phyloP scores from a whole-genome alignment of 2,113 vertebrate species.

The Sylvietta virens region DNA sequence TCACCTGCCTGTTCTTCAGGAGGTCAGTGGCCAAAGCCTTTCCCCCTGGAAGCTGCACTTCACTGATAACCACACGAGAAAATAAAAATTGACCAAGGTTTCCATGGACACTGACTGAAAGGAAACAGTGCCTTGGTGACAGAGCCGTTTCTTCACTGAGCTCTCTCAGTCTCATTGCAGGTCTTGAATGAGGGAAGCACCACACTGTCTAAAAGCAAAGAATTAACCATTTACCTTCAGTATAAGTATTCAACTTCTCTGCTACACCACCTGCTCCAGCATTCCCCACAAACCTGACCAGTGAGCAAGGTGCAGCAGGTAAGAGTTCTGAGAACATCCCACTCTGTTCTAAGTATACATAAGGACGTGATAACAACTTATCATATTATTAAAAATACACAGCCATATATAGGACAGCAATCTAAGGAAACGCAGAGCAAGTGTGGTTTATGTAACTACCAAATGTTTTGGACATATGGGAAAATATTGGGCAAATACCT shows the following conservation, averaged over 20 bases:
- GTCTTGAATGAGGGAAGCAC: not conserved
- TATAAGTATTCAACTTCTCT: not conserved
- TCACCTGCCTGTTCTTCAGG: not conserved
- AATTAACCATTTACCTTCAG: not conserved
- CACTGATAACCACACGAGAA: not conserved
- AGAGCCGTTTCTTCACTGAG: not conserved
- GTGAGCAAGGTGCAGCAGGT: not conserved
- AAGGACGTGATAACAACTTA: not conserved
- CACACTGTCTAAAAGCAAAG: not conserved
- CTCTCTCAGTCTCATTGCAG: not conserved
- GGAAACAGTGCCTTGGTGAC: not conserved
- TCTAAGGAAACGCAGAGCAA: not conserved
- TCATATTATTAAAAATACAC: not conserved
- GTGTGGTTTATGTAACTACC: not conserved
- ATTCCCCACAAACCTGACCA: not conserved
- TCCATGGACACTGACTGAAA: not conserved
- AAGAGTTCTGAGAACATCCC: not conserved
- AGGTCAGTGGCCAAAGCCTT: not conserved
- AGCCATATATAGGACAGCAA: not conserved
- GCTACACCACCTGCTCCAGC: rapidly evolving
- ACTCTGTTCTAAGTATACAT: not conserved
- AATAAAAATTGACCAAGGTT: not conserved
- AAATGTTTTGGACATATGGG: not conserved
- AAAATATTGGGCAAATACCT: not conserved
- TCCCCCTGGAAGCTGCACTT: not conserved